Conservation (phyloP, 2,797 vertebrate genomes). For the Propithecus perrieri region DNA sequence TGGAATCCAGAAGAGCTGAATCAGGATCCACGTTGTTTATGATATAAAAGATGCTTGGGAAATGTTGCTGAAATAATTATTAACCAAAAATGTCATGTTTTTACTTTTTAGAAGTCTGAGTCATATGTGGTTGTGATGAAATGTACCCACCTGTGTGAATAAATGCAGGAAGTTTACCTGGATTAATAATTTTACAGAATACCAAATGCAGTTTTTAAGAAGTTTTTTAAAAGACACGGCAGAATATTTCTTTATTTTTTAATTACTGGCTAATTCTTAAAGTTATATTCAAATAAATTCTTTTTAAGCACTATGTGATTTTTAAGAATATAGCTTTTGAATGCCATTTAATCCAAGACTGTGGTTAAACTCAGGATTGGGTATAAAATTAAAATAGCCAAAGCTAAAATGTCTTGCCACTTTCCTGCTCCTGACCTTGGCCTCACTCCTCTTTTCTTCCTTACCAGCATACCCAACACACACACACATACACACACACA, state of each 20-base stretch:
- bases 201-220: neutral
- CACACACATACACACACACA: neutral
- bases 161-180: constrained; percentile 33
- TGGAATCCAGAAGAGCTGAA: constrained; percentile 85
- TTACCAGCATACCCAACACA: neutral
- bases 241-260: neutral
- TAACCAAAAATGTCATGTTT: constrained; percentile 72
- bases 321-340: neutral
- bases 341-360: neutral
- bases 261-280: constrained; percentile 29
- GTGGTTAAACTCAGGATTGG: neutral
- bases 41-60: constrained; percentile 76
- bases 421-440: neutral
- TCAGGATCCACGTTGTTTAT: constrained; percentile 82
- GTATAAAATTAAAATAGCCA: constrained; percentile 42
- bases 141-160: constrained; percentile 37
- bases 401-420: neutral
- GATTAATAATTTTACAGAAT: constrained; percentile 2
- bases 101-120: constrained; percentile 40
- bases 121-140: neutral
- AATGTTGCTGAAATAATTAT: constrained; percentile 79
- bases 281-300: neutral
- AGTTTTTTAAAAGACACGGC: neutral
- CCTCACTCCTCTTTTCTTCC: neutral
- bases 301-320: neutral